These are phyloP conservation scores for Melieria omissa DNA, from an alignment of 2,888 invertebrate genomes.

Conservation along the genomic window DNA sequence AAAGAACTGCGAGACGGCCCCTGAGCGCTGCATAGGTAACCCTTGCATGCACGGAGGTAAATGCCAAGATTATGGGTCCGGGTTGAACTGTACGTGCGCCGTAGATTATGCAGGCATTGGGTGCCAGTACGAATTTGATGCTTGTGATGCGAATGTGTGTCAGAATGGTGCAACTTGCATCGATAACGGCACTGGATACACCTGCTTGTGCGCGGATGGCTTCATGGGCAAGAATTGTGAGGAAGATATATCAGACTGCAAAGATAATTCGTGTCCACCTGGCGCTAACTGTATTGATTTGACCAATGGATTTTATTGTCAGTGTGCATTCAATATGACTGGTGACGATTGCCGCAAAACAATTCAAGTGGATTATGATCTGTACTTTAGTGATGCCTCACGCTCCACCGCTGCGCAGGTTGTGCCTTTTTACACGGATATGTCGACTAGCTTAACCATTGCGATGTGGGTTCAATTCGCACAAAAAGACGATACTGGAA, in stretches of 20 bases:
- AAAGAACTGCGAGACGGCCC: slow-evolving; percentile 96
- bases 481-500: slow-evolving; percentile 89
- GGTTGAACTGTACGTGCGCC: slow-evolving; percentile 93
- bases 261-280: slow-evolving; percentile 93
- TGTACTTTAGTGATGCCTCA: slow-evolving; percentile 92
- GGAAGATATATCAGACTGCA: slow-evolving; percentile 90
- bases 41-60: slow-evolving; percentile 97
- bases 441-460: slow-evolving; percentile 83
- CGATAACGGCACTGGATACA: slow-evolving; percentile 86
- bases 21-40: slow-evolving; percentile 76
- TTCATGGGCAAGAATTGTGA: slow-evolving; percentile 86
- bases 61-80: slow-evolving; percentile 95
- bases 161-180: slow-evolving; percentile 93
- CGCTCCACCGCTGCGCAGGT: slow-evolving; percentile 93
- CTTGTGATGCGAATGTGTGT: slow-evolving; percentile 89
- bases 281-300: slow-evolving; percentile 93
- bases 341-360: slow-evolving; percentile 97
- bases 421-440: slow-evolving; percentile 87
- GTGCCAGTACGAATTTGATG: slow-evolving; percentile 93
- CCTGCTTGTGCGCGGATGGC: slow-evolving; percentile 87
- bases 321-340: slow-evolving; percentile 96
- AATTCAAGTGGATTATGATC: slow-evolving; percentile 97
- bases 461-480: slow-evolving; percentile 98
- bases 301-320: slow-evolving; percentile 91
- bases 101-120: slow-evolving; percentile 87